A percentile compares a stretch with the other conserved stretches of the same genome.
Evolutionary conservation across 53 echinoderm and acorn worm genomes (phyloP).

Genomic region (Actinopyga echinites): DNA sequence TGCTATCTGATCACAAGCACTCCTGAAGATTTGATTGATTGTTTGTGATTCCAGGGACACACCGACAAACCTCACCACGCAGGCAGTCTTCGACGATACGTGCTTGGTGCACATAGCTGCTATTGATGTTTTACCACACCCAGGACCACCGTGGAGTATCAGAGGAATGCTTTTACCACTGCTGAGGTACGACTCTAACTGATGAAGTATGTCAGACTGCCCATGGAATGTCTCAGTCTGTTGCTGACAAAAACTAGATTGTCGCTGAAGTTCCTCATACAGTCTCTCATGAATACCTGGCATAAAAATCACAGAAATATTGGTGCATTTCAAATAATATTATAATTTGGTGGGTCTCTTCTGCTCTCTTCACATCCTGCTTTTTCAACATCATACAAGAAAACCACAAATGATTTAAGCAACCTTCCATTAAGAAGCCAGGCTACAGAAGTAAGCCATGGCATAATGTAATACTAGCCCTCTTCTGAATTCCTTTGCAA

Average conservation of each 20-base stretch:
- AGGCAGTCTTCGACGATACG: conserved; percentile 68
- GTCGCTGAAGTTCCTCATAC: conserved; percentile 76
- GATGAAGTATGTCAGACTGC: conserved; percentile 63
- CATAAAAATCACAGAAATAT: not conserved
- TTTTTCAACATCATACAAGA: no score
- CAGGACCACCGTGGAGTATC: conserved; percentile 76
- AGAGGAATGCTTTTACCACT: conserved; percentile 67
- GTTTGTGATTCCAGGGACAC: conserved; percentile 77
- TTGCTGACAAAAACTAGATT: conserved; percentile 66
- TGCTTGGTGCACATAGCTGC: conserved; percentile 71
- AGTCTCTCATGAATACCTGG: conserved; percentile 75
- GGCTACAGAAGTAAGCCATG: no score
- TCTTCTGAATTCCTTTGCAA: no score
- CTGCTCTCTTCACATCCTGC: no score
- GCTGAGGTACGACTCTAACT: conserved; percentile 72
- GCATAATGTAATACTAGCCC: no score
- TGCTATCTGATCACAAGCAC: conserved; percentile 95
- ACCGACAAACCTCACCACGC: conserved; percentile 83
- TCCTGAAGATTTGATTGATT: conserved; percentile 81
- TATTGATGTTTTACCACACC: conserved; percentile 82
- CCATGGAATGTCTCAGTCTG: conserved; percentile 85
- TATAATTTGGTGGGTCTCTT: no score
- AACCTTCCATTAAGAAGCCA: no score
- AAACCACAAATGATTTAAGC: no score
- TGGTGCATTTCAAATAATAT: no score